Evolutionary conservation across 2,888 invertebrate species (phyloP), one percentile per base, ranked within the genome.

Genomic region (Druceiella hillmani): DNA sequence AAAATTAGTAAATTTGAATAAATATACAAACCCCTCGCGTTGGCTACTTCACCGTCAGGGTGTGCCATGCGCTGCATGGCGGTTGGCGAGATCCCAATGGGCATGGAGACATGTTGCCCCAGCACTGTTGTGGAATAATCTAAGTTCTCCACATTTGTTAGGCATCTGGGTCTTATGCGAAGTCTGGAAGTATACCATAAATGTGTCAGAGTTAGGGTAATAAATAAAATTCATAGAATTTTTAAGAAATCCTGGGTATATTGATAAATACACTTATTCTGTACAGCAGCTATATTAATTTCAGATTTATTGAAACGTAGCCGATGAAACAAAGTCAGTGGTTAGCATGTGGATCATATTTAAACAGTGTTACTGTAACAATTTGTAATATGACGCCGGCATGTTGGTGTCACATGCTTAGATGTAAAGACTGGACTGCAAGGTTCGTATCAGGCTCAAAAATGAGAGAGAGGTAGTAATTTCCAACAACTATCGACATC

Each of bases 31-130:
- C 87, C 88, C 77, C 66, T 79, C 2, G 78, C 89, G 59, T 80
- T 89, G 32, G 85, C 92, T 43, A 81, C 64, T 68, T 94, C 94
- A 4, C 94, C 94, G 11, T 89, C 85, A 1, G 84, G 79, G 66
- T 92, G 88, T 0, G 92, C 92, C 87, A 94, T 83, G 52, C 78
- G 76, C 60, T 93, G 92, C 87, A 92, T 89, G 1, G 92, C 93
- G 2, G 90, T 84, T 1, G 94, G 92, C 1, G 92, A 81, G 42
- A 93, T 77, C 5, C 89, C 92, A 22, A 88, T 56, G 0, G 89
- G 88, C 66, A 87, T 78, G 2, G 79, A 66, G 2, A 88, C 64
- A 39, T 66, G 70, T 17, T 75, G 58, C 0, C 87, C 87, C 14
- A 88, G 63, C 22, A 87, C 63, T 2, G 64, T 71, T 1, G 81